Conservation (phyloP, 2,888 invertebrate genomes). For the Epistrophella euchroma region DNA sequence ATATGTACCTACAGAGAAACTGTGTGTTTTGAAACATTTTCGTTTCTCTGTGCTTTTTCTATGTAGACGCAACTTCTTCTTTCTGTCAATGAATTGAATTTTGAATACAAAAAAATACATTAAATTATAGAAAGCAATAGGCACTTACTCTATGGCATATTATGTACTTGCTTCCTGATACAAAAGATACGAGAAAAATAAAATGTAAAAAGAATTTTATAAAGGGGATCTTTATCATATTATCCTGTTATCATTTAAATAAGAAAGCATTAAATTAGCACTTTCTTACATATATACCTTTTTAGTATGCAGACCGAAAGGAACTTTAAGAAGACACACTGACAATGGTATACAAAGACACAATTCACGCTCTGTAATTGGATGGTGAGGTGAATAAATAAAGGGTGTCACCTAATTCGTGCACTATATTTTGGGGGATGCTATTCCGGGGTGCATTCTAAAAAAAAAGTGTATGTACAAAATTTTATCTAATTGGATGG, state of each 20-base stretch:
- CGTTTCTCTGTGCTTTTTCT: constrained; percentile 18
- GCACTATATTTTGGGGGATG: too few relatives aligned
- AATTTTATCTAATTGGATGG: too few relatives aligned
- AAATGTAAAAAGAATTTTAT: constrained; percentile 38
- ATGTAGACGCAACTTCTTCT: neutral
- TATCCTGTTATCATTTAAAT: constrained; percentile 70
- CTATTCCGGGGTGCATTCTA: too few relatives aligned
- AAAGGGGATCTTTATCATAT: constrained; percentile 64
- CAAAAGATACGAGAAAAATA: constrained; percentile 10
- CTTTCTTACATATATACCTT: constrained; percentile 65
- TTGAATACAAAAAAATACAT: constrained; percentile 59
- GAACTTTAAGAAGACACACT: neutral
- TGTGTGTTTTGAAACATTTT: constrained; percentile 35
- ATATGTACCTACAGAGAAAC: neutral
- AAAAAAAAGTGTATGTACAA: too few relatives aligned
- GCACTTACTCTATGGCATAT: constrained; percentile 11
- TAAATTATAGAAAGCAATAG: constrained; percentile 41
- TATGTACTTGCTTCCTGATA: constrained; percentile 26
- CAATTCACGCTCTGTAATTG: neutral
- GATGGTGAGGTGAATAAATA: too few relatives aligned
- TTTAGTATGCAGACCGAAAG: neutral
- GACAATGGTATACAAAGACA: neutral
- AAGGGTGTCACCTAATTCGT: too few relatives aligned
- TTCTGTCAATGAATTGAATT: constrained; percentile 61
- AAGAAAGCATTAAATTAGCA: constrained; percentile 67